These are phyloP conservation scores for Mercenaria mercenaria DNA, from an alignment of 1,140 invertebrate genomes.

Conservation along the genomic window DNA sequence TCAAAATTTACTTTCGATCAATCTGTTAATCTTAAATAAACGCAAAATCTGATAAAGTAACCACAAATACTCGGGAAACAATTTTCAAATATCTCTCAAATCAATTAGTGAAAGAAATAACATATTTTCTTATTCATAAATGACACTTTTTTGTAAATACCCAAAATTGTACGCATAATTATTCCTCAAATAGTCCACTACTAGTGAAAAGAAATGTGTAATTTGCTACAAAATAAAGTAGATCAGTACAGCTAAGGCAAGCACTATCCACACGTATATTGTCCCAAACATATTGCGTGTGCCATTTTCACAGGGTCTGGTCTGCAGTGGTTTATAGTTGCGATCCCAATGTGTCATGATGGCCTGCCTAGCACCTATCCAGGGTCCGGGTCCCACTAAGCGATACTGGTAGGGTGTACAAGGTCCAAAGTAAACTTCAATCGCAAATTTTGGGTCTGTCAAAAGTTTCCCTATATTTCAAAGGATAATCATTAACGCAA, in stretches of 20 bases:
- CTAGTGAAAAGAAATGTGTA: too few species aligned
- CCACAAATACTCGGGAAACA: too few species aligned
- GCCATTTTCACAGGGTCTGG: constrained; percentile 48
- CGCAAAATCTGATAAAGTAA: too few species aligned
- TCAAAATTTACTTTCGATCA: too few species aligned
- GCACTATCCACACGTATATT: not conserved
- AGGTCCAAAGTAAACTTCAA: constrained; percentile 81
- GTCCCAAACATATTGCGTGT: not conserved
- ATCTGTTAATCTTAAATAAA: too few species aligned
- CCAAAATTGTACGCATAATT: too few species aligned
- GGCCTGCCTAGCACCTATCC: constrained; percentile 85
- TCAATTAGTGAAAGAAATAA: too few species aligned
- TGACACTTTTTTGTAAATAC: too few species aligned
- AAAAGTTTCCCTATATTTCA: constrained; percentile 72
- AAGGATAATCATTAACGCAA: too few species aligned
- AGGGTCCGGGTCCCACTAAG: constrained; percentile 84
- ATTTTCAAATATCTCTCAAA: too few species aligned
- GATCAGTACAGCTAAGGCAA: not conserved
- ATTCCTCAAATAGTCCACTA: too few species aligned
- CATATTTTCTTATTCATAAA: too few species aligned
- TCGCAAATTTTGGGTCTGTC: constrained; percentile 83
- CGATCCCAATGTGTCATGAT: constrained; percentile 79
- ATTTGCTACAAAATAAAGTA: not conserved
- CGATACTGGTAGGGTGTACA: constrained; percentile 86
- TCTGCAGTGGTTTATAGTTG: constrained; percentile 54